phyloP scores from a whole-genome alignment of 1,140 invertebrate species.

The Babylonia areolata region DNA sequence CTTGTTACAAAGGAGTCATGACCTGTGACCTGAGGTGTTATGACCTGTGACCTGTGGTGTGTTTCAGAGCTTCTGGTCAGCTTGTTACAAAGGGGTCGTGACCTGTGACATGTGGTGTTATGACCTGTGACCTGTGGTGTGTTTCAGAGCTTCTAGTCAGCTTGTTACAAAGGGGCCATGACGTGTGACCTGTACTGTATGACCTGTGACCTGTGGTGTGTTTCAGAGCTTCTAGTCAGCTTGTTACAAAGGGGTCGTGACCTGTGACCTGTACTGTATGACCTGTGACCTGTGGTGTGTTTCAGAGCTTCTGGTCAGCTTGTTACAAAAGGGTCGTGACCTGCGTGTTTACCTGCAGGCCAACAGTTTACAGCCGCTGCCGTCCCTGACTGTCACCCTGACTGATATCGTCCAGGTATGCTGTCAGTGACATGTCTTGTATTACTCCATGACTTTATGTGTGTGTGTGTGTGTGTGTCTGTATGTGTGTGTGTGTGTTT shows the following conservation, averaged over 20 bases:
- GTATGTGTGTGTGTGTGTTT: too few relatives aligned
- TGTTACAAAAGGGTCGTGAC: constrained; percentile 36
- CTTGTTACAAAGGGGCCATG: too few relatives aligned
- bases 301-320: constrained; percentile 39
- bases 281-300: constrained; percentile 4
- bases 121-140: too few relatives aligned
- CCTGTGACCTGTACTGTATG: too few relatives aligned
- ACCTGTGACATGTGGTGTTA: constrained; percentile 21
- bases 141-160: too few relatives aligned
- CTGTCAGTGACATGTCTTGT: not conserved
- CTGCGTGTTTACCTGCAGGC: not conserved
- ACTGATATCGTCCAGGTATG: constrained; percentile 34
- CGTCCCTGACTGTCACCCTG: not conserved
- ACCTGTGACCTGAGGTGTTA: too few relatives aligned
- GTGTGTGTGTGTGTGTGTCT: too few relatives aligned
- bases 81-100: constrained; percentile 32
- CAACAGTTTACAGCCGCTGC: not conserved
- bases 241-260: constrained; percentile 35
- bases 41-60: not conserved
- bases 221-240: constrained; percentile 39
- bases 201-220: not conserved
- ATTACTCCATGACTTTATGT: too few relatives aligned
- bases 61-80: constrained; percentile 40
- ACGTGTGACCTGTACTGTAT: too few relatives aligned
- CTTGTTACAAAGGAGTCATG: too few relatives aligned